Evolutionary conservation across 64 coral and sea anemone genomes (phyloP), one percentile per base, ranked within the genome.

Genomic region (Acropora yongei): DNA sequence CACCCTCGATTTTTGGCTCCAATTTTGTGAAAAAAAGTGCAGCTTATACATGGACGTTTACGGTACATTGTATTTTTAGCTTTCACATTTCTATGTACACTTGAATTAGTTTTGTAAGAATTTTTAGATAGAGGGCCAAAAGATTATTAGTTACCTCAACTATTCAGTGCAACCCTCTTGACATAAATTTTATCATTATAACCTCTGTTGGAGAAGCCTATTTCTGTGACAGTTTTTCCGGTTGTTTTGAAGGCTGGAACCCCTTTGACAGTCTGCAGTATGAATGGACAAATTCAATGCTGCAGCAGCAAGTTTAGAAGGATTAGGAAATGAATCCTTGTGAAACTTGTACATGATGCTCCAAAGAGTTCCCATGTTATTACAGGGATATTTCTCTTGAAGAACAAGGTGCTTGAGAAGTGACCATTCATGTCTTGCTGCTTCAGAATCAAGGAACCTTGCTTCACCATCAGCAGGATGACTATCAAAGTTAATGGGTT

Each of bases 291-390:
- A 78, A 6, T 74, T 89, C 13, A 89, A 89, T 89, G 75, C 87
- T 49, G 66, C 72, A 89, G 75, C 87, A 89, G 72, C 77, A 80
- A 53, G 88, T 67, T 90, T 73, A 53, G 72, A 77, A 42, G 42
- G 42, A 47, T 80, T 90, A 10, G 77, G 88, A 80, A 90, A 80
- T 65, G 13, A 19, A 89, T 89, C 87, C 87, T 78, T 89, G 87
- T 89, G 87, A 12, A 89, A 89, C 75, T 89, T 89, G 75, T 89
- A 48, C 47, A 79, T 89, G 8, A 57, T 76, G 86, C 69, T 76
- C 86, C 86, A 88, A 88, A 88, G 86, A 76, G 72, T 76, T 1
- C 72, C 86, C 86, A 76, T 88, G 42, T 47, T 89, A 75, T 77
- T 44, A 47, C 42, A 40, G 75, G 75, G 75, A 77, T 46, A 77